Evolutionary conservation across 2,797 vertebrate species (phyloP).

Genomic region (Lacerta agilis): DNA sequence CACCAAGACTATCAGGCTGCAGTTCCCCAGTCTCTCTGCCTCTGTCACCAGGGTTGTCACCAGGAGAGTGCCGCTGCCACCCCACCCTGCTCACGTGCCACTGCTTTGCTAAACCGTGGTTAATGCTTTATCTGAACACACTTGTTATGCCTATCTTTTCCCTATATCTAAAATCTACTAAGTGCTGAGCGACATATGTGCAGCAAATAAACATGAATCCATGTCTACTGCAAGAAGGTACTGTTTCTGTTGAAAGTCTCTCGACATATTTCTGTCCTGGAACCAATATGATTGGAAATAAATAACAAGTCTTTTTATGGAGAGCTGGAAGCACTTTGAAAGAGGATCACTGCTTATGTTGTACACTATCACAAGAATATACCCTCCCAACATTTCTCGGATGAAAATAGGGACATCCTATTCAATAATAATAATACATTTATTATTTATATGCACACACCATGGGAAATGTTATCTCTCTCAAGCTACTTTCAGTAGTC

Average conservation of each 20-base stretch:
- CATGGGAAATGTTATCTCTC: background rate
- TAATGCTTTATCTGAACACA: background rate
- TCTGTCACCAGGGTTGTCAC: no score
- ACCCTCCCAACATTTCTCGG: no score
- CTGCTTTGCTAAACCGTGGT: background rate
- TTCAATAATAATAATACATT: no score
- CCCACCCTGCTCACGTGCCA: background rate
- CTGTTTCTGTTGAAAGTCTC: background rate
- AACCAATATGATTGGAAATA: background rate
- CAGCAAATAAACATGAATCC: background rate
- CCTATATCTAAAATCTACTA: background rate
- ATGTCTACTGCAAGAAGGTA: background rate
- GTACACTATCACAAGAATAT: background rate
- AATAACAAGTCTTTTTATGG: background rate
- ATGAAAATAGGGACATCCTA: no score
- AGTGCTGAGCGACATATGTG: background rate
- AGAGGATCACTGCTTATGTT: background rate
- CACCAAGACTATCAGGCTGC: no score
- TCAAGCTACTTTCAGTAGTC: background rate
- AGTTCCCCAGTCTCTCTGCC: no score
- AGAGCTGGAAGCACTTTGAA: background rate
- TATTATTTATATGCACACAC: no score
- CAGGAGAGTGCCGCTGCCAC: no score
- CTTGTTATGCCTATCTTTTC: background rate
- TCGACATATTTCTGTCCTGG: background rate